Percentiles rank a stretch among this genome's conserved stretches.
Conservation (phyloP, 1,140 invertebrate species). For the Samia ricini region DNA sequence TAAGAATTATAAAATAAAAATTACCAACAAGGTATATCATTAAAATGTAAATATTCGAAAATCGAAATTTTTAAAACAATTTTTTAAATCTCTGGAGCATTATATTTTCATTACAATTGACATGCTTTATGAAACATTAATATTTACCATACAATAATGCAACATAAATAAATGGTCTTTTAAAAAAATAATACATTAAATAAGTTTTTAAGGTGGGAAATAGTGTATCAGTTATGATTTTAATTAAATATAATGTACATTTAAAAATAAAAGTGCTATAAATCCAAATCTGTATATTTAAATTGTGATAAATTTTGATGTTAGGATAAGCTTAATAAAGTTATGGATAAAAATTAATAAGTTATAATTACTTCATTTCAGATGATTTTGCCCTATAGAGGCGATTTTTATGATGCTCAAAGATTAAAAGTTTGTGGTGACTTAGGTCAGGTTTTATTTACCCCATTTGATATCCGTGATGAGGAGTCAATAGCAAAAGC, state of each 20-base stretch:
- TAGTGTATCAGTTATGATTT: no score
- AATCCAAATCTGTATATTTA: neutral
- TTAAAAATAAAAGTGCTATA: no score
- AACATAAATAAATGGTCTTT: no score
- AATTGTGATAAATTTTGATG: no score
- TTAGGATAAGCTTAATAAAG: no score
- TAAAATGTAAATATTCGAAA: neutral
- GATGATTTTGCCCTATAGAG: constrained; percentile 95
- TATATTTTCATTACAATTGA: no score
- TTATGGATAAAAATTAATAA: neutral
- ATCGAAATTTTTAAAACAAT: no score
- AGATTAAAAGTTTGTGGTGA: constrained; percentile 93
- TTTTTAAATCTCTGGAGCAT: no score
- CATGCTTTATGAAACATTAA: neutral
- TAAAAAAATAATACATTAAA: no score
- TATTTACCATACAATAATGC: neutral
- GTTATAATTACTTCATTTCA: constrained; percentile 71
- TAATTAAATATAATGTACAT: no score
- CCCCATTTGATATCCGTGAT: constrained; percentile 91
- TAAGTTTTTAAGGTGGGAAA: no score
- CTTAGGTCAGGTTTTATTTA: constrained; percentile 96
- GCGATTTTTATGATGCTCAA: constrained; percentile 88
- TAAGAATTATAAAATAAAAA: constrained; percentile 52
- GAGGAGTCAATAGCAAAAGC: constrained; percentile 92
- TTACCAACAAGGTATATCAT: neutral